Percentiles rank a stretch among this genome's conserved stretches.
phyloP scores from a whole-genome alignment of 2,888 invertebrate genomes.

The Halictus ligatus region DNA sequence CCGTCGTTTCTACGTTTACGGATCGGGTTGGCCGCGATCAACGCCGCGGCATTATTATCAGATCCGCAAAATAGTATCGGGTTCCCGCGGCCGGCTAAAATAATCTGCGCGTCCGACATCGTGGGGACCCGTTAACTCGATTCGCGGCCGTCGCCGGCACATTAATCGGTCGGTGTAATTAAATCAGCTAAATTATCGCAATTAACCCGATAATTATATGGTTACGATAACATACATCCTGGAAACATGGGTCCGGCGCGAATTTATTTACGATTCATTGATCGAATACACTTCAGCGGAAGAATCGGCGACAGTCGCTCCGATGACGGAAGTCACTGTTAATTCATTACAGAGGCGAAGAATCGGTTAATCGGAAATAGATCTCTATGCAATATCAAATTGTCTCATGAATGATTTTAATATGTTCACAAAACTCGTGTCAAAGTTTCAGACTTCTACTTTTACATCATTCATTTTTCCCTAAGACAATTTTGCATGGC shows the following conservation, averaged over 20 bases:
- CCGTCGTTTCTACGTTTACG: conserved; percentile 21
- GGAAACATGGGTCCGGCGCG: conserved; percentile 19
- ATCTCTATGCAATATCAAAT: no score
- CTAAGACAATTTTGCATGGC: no score
- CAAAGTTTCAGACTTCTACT: no score
- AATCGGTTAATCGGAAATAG: no score
- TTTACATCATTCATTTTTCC: no score
- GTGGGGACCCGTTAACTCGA: conserved; percentile 35
- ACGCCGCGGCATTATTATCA: conserved; percentile 30
- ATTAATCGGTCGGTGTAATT: conserved; percentile 52
- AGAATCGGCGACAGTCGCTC: conserved; percentile 18
- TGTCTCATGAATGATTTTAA: no score
- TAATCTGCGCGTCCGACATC: conserved; percentile 26
- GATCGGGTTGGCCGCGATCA: conserved; percentile 29
- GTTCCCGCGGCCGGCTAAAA: conserved; percentile 15
- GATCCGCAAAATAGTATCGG: conserved; percentile 34
- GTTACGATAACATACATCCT: conserved; percentile 25
- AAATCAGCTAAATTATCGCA: conserved; percentile 52
- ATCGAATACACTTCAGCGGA: conserved; percentile 23
- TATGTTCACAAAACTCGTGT: no score
- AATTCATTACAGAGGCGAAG: conserved; percentile 9
- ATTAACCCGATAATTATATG: conserved; percentile 51
- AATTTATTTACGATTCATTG: conserved; percentile 43
- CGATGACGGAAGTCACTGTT: conserved; percentile 4
- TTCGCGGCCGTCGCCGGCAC: conserved; percentile 4